Evolutionary conservation across 2,113 vertebrate species (phyloP).

Genomic region (Gyps fulvus): DNA sequence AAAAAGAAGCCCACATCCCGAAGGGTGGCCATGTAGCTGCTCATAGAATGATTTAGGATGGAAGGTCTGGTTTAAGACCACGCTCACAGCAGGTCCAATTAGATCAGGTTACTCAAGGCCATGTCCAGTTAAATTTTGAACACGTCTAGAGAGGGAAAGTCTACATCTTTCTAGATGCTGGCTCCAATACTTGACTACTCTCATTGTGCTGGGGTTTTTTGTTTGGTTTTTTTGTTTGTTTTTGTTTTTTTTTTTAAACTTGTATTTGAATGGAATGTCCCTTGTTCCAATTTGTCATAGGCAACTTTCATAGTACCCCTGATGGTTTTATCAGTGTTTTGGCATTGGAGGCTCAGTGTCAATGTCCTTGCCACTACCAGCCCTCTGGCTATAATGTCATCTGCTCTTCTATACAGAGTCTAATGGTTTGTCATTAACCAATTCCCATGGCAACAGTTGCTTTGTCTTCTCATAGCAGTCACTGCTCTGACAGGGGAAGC

Average conservation of each 20-base stretch:
- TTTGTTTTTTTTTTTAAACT: neutral
- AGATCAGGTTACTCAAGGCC: neutral
- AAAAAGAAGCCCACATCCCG: neutral
- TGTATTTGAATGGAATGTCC: neutral
- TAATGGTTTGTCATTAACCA: neutral
- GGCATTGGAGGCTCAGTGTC: neutral
- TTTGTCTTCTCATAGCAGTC: neutral
- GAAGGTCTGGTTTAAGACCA: neutral
- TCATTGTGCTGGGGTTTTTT: neutral
- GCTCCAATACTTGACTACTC: neutral
- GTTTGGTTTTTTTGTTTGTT: too few relatives aligned
- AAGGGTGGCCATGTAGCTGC: neutral
- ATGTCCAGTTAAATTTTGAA: neutral
- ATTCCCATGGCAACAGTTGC: fast-evolving
- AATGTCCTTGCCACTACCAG: neutral
- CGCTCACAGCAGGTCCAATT: neutral
- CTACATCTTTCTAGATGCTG: neutral
- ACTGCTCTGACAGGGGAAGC: neutral
- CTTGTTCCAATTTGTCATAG: neutral
- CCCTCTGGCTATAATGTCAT: neutral
- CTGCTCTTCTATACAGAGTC: neutral
- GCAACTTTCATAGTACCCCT: neutral
- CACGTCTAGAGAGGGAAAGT: neutral
- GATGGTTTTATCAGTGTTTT: neutral
- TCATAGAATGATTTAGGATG: neutral